Evolutionary conservation across 2,113 vertebrate genomes (phyloP).

Genomic region (Australoheros scitulus): DNA sequence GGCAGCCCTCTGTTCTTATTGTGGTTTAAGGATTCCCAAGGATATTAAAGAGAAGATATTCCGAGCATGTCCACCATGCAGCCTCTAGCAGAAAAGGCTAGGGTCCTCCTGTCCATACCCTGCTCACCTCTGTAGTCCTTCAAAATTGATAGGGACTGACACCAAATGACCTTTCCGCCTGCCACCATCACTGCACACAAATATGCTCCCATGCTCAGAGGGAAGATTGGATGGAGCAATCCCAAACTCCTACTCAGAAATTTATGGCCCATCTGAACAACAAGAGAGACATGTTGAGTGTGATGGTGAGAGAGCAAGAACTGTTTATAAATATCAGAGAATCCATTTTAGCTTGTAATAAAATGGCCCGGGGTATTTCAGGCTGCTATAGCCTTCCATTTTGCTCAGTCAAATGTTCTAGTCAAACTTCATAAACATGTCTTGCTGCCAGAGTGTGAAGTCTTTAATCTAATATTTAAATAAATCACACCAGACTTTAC

Average conservation of each 20-base stretch:
- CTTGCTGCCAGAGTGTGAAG: conserved; percentile 23
- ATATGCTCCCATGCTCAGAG: conserved; percentile 37
- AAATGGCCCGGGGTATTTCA: conserved; percentile 47
- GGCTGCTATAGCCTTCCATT: conserved; percentile 31
- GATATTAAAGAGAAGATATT: conserved; percentile 39
- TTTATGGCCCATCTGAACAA: conserved; percentile 63
- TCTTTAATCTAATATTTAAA: conserved; percentile 43
- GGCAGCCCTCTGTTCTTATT: conserved; percentile 14
- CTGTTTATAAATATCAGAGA: conserved; percentile 71
- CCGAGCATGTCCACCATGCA: conserved; percentile 46
- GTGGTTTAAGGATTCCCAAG: conserved; percentile 57
- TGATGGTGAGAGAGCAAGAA: conserved; percentile 39
- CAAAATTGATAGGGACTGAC: conserved; percentile 71
- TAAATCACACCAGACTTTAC: conserved; percentile 27
- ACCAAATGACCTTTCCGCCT: conserved; percentile 46
- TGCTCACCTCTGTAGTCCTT: conserved; percentile 32
- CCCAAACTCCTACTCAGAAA: conserved; percentile 50
- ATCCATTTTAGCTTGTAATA: conserved; percentile 65
- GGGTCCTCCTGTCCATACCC: conserved; percentile 23
- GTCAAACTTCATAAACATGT: conserved; percentile 38
- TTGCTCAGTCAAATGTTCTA: conserved; percentile 48
- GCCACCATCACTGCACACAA: conserved; percentile 46
- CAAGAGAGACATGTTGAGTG: conserved; percentile 53
- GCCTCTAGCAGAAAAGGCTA: background rate
- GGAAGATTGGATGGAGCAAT: conserved; percentile 53